Conservation (phyloP, 2,888 invertebrate genomes). For the Netelia virgata region DNA sequence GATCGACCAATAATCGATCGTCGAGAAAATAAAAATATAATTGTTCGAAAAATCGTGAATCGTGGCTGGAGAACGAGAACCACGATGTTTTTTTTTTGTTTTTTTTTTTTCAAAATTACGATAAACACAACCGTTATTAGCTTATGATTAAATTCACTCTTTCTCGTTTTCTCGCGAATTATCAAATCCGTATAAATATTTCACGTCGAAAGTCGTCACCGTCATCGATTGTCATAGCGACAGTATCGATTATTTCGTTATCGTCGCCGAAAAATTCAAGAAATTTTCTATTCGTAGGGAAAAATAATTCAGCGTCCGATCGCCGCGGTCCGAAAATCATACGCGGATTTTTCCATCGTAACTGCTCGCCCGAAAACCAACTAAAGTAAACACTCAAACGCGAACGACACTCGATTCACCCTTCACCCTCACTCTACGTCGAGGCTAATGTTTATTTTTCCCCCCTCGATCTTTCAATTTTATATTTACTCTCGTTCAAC, state of each 20-base stretch:
- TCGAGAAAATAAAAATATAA: too few relatives aligned
- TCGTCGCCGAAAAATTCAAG: background rate
- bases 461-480: background rate
- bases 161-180: too few relatives aligned
- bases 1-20: slow-evolving; percentile 33
- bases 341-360: slow-evolving; percentile 9
- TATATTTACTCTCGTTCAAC: background rate
- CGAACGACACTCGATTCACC: background rate
- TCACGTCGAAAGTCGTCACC: too few relatives aligned
- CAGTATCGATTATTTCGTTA: background rate
- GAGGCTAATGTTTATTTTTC: background rate
- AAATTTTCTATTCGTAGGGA: background rate
- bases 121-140: too few relatives aligned
- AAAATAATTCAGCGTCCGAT: background rate
- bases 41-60: too few relatives aligned
- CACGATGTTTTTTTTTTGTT: too few relatives aligned
- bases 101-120: too few relatives aligned
- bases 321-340: slow-evolving; percentile 8
- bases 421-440: background rate
- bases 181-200: too few relatives aligned
- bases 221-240: too few relatives aligned
- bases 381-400: background rate
- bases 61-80: too few relatives aligned
- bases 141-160: too few relatives aligned
- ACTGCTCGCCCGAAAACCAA: too few relatives aligned